These are phyloP conservation scores for Sylvilagus bachmani DNA, from an alignment of 2,113 vertebrate species.

Conservation along the genomic window DNA sequence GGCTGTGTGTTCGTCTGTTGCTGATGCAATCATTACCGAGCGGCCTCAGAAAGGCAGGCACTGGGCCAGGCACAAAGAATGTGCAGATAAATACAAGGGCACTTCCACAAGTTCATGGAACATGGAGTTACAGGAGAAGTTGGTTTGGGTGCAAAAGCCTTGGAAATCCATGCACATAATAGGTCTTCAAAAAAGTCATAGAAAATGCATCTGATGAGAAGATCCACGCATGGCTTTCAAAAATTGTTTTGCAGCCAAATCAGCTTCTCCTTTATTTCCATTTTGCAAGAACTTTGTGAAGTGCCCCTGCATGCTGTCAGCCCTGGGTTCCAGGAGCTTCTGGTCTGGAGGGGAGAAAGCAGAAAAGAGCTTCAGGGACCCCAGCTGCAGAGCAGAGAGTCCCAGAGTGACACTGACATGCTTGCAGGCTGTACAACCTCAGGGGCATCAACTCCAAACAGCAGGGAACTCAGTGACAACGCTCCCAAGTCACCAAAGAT, in stretches of 20 bases:
- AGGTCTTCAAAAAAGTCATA: no score
- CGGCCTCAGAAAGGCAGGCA: not conserved
- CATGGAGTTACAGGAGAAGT: no score
- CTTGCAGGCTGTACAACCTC: not conserved
- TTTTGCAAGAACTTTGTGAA: no score
- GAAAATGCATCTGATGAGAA: no score
- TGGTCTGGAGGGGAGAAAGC: not conserved
- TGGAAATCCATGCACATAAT: no score
- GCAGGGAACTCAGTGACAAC: not conserved
- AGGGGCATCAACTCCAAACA: not conserved
- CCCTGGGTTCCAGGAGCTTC: not conserved
- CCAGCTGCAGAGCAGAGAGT: not conserved
- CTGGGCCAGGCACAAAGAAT: not conserved
- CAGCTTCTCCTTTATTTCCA: no score
- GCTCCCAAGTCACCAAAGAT: not conserved
- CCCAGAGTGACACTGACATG: not conserved
- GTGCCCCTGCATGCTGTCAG: not conserved
- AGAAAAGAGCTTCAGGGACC: not conserved
- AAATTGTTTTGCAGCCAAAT: no score
- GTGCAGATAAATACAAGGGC: not conserved
- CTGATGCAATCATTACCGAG: not conserved
- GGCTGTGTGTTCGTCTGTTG: not conserved
- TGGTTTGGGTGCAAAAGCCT: no score
- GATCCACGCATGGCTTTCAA: no score
- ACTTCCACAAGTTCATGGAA: no score